phyloP scores from a whole-genome alignment of 2,797 vertebrate genomes.

The Sebastiscus tertius region DNA sequence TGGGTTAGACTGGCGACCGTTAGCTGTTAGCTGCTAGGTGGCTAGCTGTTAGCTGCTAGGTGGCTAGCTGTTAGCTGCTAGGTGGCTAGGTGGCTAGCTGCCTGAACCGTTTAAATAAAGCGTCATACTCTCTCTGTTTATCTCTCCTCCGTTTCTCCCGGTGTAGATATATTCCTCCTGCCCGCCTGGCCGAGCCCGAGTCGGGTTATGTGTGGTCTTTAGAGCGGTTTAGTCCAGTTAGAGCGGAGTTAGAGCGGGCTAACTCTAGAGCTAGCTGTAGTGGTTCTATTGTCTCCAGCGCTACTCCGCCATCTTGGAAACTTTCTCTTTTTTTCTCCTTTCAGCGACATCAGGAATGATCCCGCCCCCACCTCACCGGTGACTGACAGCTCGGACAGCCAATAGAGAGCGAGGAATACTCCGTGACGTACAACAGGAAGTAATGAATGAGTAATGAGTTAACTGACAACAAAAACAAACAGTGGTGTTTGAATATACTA shows the following conservation, averaged over 20 bases:
- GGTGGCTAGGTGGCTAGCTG: slow-evolving; percentile 56
- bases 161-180: slow-evolving; percentile 28
- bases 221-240: neutral
- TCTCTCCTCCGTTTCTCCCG: slow-evolving; percentile 31
- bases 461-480: neutral
- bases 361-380: slow-evolving; percentile 8
- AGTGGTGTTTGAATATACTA: neutral
- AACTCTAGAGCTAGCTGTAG: slow-evolving; percentile 34
- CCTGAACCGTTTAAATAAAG: slow-evolving; percentile 70
- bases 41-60: slow-evolving; percentile 38
- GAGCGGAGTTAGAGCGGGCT: slow-evolving; percentile 14
- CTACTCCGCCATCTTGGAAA: slow-evolving; percentile 86
- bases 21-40: neutral
- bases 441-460: neutral
- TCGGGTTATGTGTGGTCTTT: neutral
- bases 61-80: neutral
- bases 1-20: too few relatives aligned
- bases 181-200: slow-evolving; percentile 13
- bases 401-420: slow-evolving; percentile 12
- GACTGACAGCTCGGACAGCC: slow-evolving; percentile 34
- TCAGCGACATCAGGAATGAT: slow-evolving; percentile 52
- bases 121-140: slow-evolving; percentile 45
- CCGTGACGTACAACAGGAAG: neutral
- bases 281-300: slow-evolving; percentile 86
- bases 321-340: slow-evolving; percentile 71